Evolutionary conservation across 2,888 invertebrate species (phyloP).

Genomic region (Venusia cambrica): DNA sequence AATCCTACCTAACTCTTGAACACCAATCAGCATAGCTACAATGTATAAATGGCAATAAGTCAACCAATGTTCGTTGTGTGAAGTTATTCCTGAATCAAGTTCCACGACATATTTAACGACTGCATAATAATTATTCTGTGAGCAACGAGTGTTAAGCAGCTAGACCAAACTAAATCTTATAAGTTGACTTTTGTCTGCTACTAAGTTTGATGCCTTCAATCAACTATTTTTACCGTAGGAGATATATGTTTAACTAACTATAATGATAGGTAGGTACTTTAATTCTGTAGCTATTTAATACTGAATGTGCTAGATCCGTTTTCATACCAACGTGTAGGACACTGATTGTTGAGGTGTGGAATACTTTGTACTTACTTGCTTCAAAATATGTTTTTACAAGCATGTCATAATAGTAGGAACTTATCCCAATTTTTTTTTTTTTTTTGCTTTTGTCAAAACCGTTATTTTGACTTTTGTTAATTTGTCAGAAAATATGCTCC

Average conservation of each 20-base stretch:
- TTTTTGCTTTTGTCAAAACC: too few relatives aligned
- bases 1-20: too few relatives aligned
- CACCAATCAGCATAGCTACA: too few relatives aligned
- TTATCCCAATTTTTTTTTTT: too few relatives aligned
- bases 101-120: constrained; percentile 12
- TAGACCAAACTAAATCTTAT: constrained; percentile 27
- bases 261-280: constrained; percentile 62
- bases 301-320: constrained; percentile 71
- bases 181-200: constrained; percentile 28
- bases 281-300: constrained; percentile 63
- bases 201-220: constrained; percentile 34
- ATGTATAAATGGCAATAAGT: too few relatives aligned
- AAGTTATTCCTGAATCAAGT: constrained; percentile 13
- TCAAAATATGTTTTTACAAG: constrained; percentile 19
- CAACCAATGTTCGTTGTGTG: too few relatives aligned
- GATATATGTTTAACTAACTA: constrained; percentile 48
- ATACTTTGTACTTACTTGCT: constrained; percentile 28
- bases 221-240: constrained; percentile 52
- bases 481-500: too few relatives aligned
- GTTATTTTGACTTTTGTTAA: too few relatives aligned
- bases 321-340: constrained; percentile 56
- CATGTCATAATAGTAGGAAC: too few relatives aligned
- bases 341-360: constrained; percentile 48
- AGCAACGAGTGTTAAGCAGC: constrained; percentile 38
- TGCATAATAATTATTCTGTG: constrained; percentile 24